Base-by-base conservation (phyloP, 2,888 invertebrate species). In the Sarcophaga rosellei region DNA sequence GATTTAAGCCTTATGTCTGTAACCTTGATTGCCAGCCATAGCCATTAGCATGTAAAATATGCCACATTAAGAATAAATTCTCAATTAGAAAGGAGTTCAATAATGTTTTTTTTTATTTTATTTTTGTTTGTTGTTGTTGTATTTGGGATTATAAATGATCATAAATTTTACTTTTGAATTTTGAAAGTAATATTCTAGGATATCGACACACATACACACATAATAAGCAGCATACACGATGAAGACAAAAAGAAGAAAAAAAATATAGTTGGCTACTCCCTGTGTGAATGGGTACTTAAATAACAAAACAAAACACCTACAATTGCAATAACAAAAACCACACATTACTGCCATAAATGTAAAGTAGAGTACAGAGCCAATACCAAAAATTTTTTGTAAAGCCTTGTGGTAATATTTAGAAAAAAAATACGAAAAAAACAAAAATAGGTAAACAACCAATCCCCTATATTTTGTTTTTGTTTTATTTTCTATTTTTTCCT, bases 391-490 rank as follows among this genome's bases (percentile, higher is more conserved):
- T 66, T 73, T 61, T n/a, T n/a, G n/a, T 78, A 44, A 25, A 15
- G 44, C 45, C 45, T 65, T 73, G 25, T 84, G n/a, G n/a, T 57
- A 62, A 59, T 35, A 35, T 76, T 72, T 57, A 53, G 15, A 15
- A 53, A 53, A 47, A 47, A 66, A 74, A 25, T 25, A 25, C 25
- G n/a, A n/a, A n/a, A 84, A 81, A 85, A 79, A 86, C 75, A 81
- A 81, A 86, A 78, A 86, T 81, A 76, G 81, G 81, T 81, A 81
- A 84, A 78, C 84, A 84, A 84, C 86, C 86, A 86, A 86, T 81
- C 86, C 86, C 81, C 77, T n/a, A 35, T 68, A 76, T 80, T 65
- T 74, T 70, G 10, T 25, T 44, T 17, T 23, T 61, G 1, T 35
- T 20, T 73, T 74, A 20, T 62, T 61, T 5, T 35, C 8, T 35